Evolutionary conservation across 2,113 vertebrate species (phyloP).

Genomic region (Hystrix brachyura): DNA sequence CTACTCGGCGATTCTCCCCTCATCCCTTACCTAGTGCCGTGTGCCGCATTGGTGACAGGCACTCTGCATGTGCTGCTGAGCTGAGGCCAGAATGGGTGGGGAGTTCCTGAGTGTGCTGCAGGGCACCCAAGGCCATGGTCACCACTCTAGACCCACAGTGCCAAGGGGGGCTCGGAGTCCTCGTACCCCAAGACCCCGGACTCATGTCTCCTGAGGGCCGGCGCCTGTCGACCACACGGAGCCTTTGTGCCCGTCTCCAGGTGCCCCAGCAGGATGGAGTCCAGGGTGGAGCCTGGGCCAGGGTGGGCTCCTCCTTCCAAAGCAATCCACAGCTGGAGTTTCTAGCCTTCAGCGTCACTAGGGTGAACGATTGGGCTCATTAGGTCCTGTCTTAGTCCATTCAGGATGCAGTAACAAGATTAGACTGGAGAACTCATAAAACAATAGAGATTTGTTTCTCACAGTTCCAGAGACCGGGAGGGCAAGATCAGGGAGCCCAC

Average conservation of each 20-base stretch:
- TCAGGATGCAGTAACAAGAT: neutral
- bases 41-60: neutral
- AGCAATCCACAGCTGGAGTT: too few species aligned
- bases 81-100: neutral
- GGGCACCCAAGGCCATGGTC: neutral
- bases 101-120: neutral
- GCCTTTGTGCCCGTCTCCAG: neutral
- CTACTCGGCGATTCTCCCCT: neutral
- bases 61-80: neutral
- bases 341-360: accelerated
- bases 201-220: neutral
- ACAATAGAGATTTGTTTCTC: neutral
- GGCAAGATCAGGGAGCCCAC: neutral
- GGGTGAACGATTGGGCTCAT: too few species aligned
- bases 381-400: neutral
- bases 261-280: accelerated
- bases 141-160: neutral
- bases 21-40: accelerated
- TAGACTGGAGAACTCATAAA: neutral
- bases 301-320: neutral
- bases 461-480: neutral
- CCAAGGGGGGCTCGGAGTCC: neutral
- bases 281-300: neutral
- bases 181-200: accelerated
- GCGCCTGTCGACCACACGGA: neutral